Conservation (phyloP, 2,888 invertebrate genomes). For the Scaptomyza cyrtandrae region DNA sequence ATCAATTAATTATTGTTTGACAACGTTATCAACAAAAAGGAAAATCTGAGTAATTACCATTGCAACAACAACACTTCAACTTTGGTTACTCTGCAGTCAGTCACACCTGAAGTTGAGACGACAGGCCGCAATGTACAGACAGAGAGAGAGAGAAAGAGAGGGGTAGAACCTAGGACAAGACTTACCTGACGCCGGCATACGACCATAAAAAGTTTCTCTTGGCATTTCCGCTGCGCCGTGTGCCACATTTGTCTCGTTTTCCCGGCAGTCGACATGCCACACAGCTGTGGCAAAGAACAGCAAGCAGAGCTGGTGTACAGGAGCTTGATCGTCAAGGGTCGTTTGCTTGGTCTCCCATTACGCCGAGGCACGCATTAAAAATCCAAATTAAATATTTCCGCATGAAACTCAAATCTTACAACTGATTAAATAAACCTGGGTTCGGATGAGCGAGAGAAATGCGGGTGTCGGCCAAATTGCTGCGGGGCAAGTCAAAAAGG, state of each 20-base stretch:
- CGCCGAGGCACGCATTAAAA: conserved; percentile 74
- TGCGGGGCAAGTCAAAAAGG: conserved; percentile 68
- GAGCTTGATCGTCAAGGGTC: conserved; percentile 41
- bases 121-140: conserved; percentile 7
- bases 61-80: conserved; percentile 36
- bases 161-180: conserved; percentile 9
- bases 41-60: conserved; percentile 39
- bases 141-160: not conserved
- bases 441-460: conserved; percentile 22
- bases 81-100: conserved; percentile 41
- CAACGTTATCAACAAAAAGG: conserved; percentile 14
- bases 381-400: conserved; percentile 78
- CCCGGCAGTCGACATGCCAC: conserved; percentile 24
- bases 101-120: conserved; percentile 53
- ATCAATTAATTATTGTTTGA: conserved; percentile 33
- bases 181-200: conserved; percentile 32
- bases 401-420: conserved; percentile 78
- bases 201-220: conserved; percentile 62
- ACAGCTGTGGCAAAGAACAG: conserved; percentile 8
- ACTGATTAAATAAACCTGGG: conserved; percentile 74
- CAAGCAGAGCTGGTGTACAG: not conserved
- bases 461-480: conserved; percentile 36
- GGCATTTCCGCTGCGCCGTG: conserved; percentile 39
- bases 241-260: conserved; percentile 69
- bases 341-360: conserved; percentile 58